phyloP scores from a whole-genome alignment of 2,888 invertebrate species.

The Acleris cristana region DNA sequence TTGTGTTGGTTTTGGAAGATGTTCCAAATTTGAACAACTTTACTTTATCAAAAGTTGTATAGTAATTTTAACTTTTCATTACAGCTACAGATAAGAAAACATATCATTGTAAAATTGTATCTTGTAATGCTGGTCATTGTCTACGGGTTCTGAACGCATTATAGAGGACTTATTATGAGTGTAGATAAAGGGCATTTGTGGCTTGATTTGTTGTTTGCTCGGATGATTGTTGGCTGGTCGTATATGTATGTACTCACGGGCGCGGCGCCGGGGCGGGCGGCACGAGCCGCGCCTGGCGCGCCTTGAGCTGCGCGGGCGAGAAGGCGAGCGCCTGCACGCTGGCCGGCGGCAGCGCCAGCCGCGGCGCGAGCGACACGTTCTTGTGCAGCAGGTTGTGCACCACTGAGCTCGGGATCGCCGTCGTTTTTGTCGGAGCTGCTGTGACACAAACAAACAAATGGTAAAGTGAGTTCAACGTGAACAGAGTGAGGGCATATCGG shows the following conservation, averaged over 20 bases:
- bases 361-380: constrained; percentile 52
- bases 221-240: no score
- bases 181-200: no score
- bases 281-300: constrained; percentile 60
- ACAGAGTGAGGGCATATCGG: no score
- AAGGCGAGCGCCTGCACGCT: constrained; percentile 71
- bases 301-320: constrained; percentile 63
- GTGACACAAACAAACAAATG: constrained; percentile 36
- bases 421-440: constrained; percentile 52
- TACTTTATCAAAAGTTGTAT: no score
- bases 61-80: no score
- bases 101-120: no score
- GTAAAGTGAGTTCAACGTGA: background rate
- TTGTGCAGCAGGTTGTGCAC: constrained; percentile 65
- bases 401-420: constrained; percentile 60
- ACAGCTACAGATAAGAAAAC: no score
- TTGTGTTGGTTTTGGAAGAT: no score
- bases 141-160: constrained; percentile 55
- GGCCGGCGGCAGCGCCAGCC: constrained; percentile 50
- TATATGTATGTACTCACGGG: constrained; percentile 57
- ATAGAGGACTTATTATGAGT: no score
- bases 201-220: no score
- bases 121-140: no score
- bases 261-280: constrained; percentile 52
- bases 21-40: no score